Percentiles rank a stretch among this genome's conserved stretches.
These are phyloP conservation scores for Lacerta viridis DNA, from an alignment of 2,797 vertebrate species.

Conservation along the genomic window DNA sequence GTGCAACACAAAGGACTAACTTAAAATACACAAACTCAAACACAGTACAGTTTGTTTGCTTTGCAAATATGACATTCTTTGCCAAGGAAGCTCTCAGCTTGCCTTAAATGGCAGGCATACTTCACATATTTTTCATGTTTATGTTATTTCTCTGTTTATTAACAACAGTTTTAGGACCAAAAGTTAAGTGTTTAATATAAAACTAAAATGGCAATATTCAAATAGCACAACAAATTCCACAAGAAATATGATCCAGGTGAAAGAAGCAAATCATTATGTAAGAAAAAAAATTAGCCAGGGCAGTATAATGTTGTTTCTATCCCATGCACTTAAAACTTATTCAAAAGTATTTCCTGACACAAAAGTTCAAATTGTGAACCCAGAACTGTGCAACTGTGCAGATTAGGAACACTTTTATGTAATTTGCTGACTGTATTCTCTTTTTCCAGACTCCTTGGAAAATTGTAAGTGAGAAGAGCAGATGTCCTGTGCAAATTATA, in stretches of 20 bases:
- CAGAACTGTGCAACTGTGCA: not conserved
- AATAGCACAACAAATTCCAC: not conserved
- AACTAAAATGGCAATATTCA: not conserved
- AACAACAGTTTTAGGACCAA: not conserved
- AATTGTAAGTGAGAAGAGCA: not conserved
- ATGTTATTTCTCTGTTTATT: not conserved
- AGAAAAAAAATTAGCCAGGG: not conserved
- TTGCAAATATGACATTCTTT: not conserved
- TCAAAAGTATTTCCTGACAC: not conserved
- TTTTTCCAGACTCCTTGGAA: not conserved
- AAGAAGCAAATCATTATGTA: not conserved
- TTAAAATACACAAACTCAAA: not conserved
- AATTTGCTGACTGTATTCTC: not conserved
- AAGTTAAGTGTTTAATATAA: not conserved
- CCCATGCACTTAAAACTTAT: not conserved
- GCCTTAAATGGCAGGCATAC: not conserved
- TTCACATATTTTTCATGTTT: slow-evolving; percentile 29
- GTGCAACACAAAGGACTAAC: not conserved
- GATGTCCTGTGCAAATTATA: slow-evolving; percentile 1
- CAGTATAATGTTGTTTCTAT: not conserved
- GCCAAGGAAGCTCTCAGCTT: not conserved
- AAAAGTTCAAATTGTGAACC: not conserved
- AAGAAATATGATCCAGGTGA: not conserved
- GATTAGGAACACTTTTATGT: not conserved
- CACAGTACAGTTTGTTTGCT: not conserved